These are phyloP conservation scores for Alfaro cultratus DNA, from an alignment of 2,797 vertebrate species.

Conservation along the genomic window DNA sequence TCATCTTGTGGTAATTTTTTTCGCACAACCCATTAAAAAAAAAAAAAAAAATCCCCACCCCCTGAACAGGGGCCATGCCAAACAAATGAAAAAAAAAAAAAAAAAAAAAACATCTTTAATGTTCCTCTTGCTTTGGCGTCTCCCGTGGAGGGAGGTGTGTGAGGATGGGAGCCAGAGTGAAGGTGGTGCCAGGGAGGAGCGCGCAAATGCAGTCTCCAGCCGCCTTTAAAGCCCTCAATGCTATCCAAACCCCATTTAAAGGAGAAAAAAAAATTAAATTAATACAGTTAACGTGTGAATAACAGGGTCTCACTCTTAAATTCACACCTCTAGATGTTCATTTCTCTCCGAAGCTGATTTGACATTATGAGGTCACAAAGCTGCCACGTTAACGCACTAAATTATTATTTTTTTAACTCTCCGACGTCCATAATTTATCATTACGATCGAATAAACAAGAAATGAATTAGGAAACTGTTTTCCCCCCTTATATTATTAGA, in stretches of 20 bases:
- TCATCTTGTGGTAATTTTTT: no score
- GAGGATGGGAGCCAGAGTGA: neutral
- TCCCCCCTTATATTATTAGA: neutral
- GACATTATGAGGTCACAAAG: conserved; percentile 34
- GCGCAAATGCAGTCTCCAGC: neutral
- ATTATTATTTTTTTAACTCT: neutral
- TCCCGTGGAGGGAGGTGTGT: conserved; percentile 3
- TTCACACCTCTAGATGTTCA: conserved; percentile 7
- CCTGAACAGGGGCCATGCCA: no score
- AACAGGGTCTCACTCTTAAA: neutral
- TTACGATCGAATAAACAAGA: neutral
- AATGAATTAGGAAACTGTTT: neutral
- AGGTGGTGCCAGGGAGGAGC: neutral
- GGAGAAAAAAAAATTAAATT: neutral
- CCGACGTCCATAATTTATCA: no score
- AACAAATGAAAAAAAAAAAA: no score
- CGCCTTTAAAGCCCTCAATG: neutral
- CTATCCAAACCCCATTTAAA: neutral
- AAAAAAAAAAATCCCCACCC: no score
- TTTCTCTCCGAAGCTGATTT: conserved; percentile 4
- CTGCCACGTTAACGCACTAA: neutral
- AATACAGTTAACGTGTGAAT: neutral
- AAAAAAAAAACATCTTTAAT: neutral
- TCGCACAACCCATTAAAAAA: no score
- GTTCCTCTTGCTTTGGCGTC: neutral